These are phyloP conservation scores for Elaphurus davidianus DNA, from an alignment of 2,113 vertebrate genomes.

Conservation along the genomic window DNA sequence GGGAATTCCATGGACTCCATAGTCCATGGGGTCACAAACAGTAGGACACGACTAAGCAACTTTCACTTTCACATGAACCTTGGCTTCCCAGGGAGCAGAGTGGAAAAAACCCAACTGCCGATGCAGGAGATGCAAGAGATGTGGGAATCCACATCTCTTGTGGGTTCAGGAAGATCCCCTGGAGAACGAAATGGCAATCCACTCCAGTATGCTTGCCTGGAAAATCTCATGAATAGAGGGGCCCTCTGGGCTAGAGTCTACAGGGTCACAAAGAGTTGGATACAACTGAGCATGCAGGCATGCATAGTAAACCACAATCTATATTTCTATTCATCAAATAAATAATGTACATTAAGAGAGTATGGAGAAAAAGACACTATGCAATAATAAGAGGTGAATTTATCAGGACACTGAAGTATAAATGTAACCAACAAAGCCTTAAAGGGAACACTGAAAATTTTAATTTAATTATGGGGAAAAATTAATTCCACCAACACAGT, in stretches of 20 bases:
- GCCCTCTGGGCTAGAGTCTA: background rate
- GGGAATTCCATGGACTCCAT: background rate
- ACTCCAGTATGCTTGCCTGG: background rate
- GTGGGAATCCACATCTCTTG: background rate
- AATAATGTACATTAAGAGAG: background rate
- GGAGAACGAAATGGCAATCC: background rate
- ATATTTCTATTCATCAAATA: background rate
- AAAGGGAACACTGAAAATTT: background rate
- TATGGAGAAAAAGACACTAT: background rate
- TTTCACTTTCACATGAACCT: background rate
- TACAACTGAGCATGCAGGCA: background rate
- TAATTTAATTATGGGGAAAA: background rate
- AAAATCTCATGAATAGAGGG: background rate
- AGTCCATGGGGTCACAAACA: background rate
- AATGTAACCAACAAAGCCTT: background rate
- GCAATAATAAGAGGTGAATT: background rate
- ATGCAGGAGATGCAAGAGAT: background rate
- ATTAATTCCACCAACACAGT: background rate
- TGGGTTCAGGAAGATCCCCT: background rate
- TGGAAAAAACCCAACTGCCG: background rate
- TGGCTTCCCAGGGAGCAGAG: background rate
- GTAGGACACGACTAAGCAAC: rapidly evolving
- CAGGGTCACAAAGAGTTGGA: background rate
- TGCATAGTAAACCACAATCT: background rate
- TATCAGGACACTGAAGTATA: background rate